A percentile compares a stretch with the other conserved stretches of the same genome.
phyloP scores from a whole-genome alignment of 2,113 vertebrate genomes.

The Mormyrus iriodes region DNA sequence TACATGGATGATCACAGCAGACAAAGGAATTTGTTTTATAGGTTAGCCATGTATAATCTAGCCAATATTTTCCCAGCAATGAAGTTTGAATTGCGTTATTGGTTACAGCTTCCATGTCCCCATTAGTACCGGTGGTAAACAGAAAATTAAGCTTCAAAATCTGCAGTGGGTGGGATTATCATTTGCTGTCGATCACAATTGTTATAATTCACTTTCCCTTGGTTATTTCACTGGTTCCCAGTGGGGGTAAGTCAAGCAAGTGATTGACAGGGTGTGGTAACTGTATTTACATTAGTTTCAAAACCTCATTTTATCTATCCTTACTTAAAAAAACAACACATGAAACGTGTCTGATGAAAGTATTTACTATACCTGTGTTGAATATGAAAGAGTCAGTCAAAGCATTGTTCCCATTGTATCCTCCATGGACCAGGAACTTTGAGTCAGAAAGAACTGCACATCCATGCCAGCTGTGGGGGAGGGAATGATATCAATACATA shows the following conservation, averaged over 20 bases:
- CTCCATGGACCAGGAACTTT: conserved; percentile 60
- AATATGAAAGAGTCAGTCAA: conserved; percentile 60
- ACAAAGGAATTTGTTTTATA: background rate
- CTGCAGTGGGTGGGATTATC: background rate
- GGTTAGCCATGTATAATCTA: background rate
- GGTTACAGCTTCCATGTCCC: background rate
- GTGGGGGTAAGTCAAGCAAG: background rate
- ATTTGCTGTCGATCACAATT: background rate
- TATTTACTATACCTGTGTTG: conserved; percentile 49
- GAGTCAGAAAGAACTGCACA: conserved; percentile 53
- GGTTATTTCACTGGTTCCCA: background rate
- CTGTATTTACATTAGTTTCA: background rate
- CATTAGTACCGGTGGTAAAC: background rate
- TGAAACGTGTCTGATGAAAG: background rate
- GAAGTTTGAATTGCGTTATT: background rate
- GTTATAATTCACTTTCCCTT: background rate
- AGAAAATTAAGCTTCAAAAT: background rate
- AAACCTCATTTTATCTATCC: background rate
- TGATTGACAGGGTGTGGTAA: background rate
- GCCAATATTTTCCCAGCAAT: background rate
- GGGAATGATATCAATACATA: background rate
- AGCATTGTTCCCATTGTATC: conserved; percentile 58
- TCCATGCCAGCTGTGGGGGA: conserved; percentile 56
- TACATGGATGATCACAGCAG: background rate
- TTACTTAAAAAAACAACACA: background rate